These are phyloP conservation scores for Tachysurus vachellii DNA, from an alignment of 2,113 vertebrate genomes.

Conservation along the genomic window DNA sequence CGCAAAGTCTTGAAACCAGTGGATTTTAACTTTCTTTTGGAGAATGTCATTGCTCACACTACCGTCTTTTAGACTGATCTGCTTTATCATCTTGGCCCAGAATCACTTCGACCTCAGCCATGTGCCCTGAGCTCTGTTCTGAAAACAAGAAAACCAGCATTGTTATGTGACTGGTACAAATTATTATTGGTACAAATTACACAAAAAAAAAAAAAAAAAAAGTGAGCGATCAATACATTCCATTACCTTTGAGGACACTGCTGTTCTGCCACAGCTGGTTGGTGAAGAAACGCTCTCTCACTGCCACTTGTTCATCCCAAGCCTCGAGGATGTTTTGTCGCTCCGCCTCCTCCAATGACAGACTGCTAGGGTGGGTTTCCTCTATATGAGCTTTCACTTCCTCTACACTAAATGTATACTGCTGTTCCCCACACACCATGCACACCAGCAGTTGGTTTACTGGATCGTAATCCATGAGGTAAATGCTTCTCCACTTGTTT, in stretches of 20 bases:
- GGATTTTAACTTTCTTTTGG: not conserved
- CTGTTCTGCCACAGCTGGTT: conserved; percentile 71
- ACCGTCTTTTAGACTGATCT: conserved; percentile 41
- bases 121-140: conserved; percentile 31
- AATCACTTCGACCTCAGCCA: conserved; percentile 70
- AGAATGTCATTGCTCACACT: not conserved
- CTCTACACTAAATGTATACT: conserved; percentile 73
- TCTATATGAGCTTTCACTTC: conserved; percentile 77
- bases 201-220: not conserved
- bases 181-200: not conserved
- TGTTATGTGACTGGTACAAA: conserved; percentile 9
- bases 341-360: conserved; percentile 52
- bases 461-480: conserved; percentile 82
- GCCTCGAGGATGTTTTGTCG: conserved; percentile 69
- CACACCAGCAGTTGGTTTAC: conserved; percentile 81
- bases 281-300: conserved; percentile 73
- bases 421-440: conserved; percentile 85
- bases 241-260: conserved; percentile 55
- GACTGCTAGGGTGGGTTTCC: conserved; percentile 80
- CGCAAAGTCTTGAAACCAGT: not conserved
- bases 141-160: not conserved
- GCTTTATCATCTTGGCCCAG: conserved; percentile 64
- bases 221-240: not conserved
- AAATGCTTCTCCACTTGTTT: conserved; percentile 70
- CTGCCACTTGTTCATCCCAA: conserved; percentile 82